Conservation (phyloP, 2,797 vertebrate species). For the Benthosema pterotum region DNA sequence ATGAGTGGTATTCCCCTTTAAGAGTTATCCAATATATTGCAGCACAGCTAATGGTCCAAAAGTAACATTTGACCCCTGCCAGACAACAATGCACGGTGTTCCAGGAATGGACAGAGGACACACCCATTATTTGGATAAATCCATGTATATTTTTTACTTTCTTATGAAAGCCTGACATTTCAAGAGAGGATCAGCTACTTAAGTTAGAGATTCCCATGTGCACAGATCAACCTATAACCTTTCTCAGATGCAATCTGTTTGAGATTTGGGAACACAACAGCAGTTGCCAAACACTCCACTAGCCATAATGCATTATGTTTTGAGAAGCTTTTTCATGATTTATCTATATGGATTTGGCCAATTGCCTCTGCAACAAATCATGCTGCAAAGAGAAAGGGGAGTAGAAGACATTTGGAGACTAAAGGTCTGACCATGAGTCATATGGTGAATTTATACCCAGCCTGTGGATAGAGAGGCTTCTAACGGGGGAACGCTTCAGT, state of each 20-base stretch:
- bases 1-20: no score
- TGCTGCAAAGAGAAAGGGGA: slow-evolving; percentile 43
- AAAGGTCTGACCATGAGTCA: slow-evolving; percentile 55
- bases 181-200: slow-evolving; percentile 49
- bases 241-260: slow-evolving; percentile 59
- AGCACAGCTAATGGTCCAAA: neutral
- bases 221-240: slow-evolving; percentile 56
- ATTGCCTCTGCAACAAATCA: slow-evolving; percentile 56
- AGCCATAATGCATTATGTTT: slow-evolving; percentile 58
- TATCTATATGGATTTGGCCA: slow-evolving; percentile 71
- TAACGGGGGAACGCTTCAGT: slow-evolving; percentile 24
- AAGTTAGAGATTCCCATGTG: slow-evolving; percentile 60
- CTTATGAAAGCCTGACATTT: slow-evolving; percentile 14
- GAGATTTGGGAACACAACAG: slow-evolving; percentile 59
- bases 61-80: neutral
- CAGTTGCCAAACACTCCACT: slow-evolving; percentile 50
- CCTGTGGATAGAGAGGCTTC: slow-evolving; percentile 42
- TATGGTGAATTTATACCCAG: slow-evolving; percentile 53
- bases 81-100: neutral
- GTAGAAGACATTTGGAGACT: slow-evolving; percentile 39
- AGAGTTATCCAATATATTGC: neutral
- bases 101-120: no score
- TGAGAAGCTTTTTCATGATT: slow-evolving; percentile 70
- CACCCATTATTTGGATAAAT: slow-evolving; percentile 7
- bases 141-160: slow-evolving; percentile 19